A percentile compares a stretch with the other conserved stretches of the same genome.
phyloP scores from a whole-genome alignment of 2,888 invertebrate genomes.

The Sericinus montela region DNA sequence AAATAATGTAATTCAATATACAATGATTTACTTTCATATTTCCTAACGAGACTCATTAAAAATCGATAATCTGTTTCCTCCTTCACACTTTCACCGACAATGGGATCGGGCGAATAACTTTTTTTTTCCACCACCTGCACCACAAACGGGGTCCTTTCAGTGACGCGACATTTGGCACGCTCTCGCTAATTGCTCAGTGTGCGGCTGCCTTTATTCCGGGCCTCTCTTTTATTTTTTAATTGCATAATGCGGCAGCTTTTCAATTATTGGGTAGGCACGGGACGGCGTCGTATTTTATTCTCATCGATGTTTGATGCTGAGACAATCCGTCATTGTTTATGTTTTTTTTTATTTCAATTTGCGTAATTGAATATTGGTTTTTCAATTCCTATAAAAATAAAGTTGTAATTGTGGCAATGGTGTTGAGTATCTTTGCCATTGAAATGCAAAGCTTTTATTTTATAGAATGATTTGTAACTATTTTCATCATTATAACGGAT shows the following conservation, averaged over 20 bases:
- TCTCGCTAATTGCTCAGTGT: slow-evolving; percentile 59
- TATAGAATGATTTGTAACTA: too few relatives aligned
- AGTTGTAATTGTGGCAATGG: too few relatives aligned
- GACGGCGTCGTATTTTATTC: slow-evolving; percentile 36
- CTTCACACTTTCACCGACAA: background rate
- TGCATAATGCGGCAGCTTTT: slow-evolving; percentile 51
- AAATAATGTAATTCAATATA: too few relatives aligned
- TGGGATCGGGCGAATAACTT: background rate
- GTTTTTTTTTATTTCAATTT: slow-evolving; percentile 19
- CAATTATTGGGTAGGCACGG: slow-evolving; percentile 46
- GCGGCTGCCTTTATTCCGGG: slow-evolving; percentile 47
- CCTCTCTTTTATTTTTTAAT: slow-evolving; percentile 42
- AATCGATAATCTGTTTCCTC: too few relatives aligned
- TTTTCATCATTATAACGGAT: too few relatives aligned
- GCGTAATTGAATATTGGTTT: slow-evolving; percentile 11
- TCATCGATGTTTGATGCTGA: slow-evolving; percentile 34
- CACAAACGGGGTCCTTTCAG: slow-evolving; percentile 26
- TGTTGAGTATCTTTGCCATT: background rate
- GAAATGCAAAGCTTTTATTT: too few relatives aligned
- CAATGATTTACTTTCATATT: too few relatives aligned
- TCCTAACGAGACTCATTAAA: too few relatives aligned
- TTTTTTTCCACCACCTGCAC: slow-evolving; percentile 25
- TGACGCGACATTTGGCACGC: slow-evolving; percentile 59
- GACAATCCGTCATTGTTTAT: slow-evolving; percentile 25
- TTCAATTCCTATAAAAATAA: too few relatives aligned